These are phyloP conservation scores for Herpailurus yagouaroundi DNA, from an alignment of 2,113 vertebrate genomes.

Conservation along the genomic window DNA sequence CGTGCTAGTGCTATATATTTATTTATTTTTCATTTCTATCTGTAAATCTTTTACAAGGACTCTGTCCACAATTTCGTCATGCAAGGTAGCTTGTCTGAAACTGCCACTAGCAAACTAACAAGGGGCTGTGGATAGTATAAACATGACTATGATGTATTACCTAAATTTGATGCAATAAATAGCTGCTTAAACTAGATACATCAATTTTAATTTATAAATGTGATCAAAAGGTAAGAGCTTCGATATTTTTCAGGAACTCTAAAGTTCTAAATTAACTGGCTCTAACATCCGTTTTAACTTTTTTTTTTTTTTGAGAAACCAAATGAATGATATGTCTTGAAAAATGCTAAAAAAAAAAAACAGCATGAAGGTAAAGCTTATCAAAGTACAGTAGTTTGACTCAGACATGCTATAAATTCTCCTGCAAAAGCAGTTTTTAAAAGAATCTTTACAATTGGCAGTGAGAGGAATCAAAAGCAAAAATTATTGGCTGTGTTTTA, in stretches of 20 bases:
- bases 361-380: constrained; percentile 18
- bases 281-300: background rate
- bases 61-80: background rate
- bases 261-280: background rate
- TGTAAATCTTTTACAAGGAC: background rate
- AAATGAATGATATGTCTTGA: background rate
- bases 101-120: background rate
- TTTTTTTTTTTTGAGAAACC: too few species aligned
- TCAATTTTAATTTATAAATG: background rate
- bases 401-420: background rate
- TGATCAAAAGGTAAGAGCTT: background rate
- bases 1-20: background rate
- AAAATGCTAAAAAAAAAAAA: constrained; percentile 49
- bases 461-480: background rate
- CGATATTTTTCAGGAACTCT: background rate
- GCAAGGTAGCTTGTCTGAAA: background rate
- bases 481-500: background rate
- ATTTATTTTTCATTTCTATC: constrained; percentile 50
- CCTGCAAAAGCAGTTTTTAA: background rate
- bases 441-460: background rate
- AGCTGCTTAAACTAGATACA: background rate
- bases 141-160: background rate
- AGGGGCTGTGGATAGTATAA: background rate
- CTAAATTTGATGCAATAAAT: background rate
- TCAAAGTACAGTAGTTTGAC: constrained; percentile 16